These are phyloP conservation scores for Macaria notata DNA, from an alignment of 2,888 invertebrate species.

Conservation along the genomic window DNA sequence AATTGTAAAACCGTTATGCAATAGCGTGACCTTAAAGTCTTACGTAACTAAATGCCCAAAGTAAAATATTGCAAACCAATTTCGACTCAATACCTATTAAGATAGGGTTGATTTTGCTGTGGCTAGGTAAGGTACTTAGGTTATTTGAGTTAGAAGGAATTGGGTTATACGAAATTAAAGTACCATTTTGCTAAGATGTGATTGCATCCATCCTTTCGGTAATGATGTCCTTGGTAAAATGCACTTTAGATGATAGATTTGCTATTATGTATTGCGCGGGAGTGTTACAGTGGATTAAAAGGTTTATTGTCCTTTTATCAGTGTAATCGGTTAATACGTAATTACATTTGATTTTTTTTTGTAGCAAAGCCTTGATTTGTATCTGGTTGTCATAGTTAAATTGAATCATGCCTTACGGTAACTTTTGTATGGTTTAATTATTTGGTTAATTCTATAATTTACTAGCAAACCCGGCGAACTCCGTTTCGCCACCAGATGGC, in stretches of 20 bases:
- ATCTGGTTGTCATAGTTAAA: too few relatives aligned
- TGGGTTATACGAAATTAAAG: constrained; percentile 57
- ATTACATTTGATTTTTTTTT: too few relatives aligned
- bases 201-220: constrained; percentile 23
- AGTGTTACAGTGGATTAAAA: background rate
- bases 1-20: constrained; percentile 64
- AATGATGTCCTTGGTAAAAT: constrained; percentile 11
- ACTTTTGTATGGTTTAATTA: too few relatives aligned
- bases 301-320: background rate
- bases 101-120: constrained; percentile 35
- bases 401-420: too few relatives aligned
- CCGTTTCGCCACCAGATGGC: too few relatives aligned
- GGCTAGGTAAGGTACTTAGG: constrained; percentile 11
- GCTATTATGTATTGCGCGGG: background rate
- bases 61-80: constrained; percentile 33
- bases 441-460: too few relatives aligned
- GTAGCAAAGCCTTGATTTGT: too few relatives aligned
- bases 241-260: constrained; percentile 5
- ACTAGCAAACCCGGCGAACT: too few relatives aligned
- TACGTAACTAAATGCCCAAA: constrained; percentile 69
- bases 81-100: constrained; percentile 21
- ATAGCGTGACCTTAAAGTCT: constrained; percentile 69
- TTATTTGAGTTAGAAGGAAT: constrained; percentile 43
- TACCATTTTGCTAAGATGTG: constrained; percentile 40
- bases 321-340: too few relatives aligned